Evolutionary conservation across 2,113 vertebrate genomes (phyloP).

Genomic region (Scopus umbretta): DNA sequence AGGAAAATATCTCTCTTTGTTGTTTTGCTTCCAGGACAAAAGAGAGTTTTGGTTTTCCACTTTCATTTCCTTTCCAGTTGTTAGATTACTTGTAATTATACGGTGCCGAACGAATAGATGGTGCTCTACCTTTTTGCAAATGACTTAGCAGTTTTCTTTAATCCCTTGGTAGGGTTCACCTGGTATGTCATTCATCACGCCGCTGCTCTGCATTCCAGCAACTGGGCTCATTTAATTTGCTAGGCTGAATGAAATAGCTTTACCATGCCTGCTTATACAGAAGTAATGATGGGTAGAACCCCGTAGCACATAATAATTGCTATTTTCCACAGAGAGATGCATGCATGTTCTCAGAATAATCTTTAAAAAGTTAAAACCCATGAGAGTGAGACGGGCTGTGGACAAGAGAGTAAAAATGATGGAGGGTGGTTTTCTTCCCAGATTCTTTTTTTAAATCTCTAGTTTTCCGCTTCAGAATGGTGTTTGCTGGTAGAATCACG

Average conservation of each 20-base stretch:
- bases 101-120: not conserved
- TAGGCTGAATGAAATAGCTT: not conserved
- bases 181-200: not conserved
- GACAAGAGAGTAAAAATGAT: not conserved
- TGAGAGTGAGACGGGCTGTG: not conserved
- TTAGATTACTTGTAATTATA: not conserved
- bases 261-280: not conserved
- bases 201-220: not conserved
- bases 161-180: not conserved
- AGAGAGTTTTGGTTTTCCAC: not conserved
- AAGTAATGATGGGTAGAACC: not conserved
- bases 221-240: constrained; percentile 4
- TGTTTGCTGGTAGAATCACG: not conserved
- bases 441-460: not conserved
- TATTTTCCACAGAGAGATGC: not conserved
- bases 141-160: not conserved
- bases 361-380: not conserved
- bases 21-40: not conserved
- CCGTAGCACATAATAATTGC: not conserved
- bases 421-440: not conserved
- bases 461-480: not conserved
- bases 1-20: not conserved
- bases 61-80: not conserved
- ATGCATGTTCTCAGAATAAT: not conserved
- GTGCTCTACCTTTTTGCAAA: not conserved